A percentile compares a stretch with the other conserved stretches of the same genome.
phyloP scores from a whole-genome alignment of 2,797 vertebrate species.

The Glyptemys insculpta region DNA sequence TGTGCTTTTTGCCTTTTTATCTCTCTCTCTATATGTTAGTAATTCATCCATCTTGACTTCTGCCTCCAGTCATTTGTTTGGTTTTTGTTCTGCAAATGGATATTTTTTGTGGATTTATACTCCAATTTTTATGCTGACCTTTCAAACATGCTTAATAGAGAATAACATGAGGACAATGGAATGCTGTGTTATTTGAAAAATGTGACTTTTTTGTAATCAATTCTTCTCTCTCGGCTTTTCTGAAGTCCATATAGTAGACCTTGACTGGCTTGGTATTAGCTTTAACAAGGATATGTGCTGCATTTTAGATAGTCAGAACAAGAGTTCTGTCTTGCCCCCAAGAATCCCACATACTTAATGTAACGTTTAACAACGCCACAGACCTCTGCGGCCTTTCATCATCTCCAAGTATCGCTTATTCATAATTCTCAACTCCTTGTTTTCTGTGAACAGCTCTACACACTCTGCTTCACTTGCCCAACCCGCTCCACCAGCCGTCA shows the following conservation, averaged over 20 bases:
- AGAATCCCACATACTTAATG: background rate
- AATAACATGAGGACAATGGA: background rate
- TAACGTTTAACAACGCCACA: background rate
- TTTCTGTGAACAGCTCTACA: background rate
- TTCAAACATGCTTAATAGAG: background rate
- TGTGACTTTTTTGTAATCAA: constrained; percentile 12
- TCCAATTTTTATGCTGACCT: background rate
- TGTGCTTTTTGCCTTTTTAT: rapidly evolving
- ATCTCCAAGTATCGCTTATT: background rate
- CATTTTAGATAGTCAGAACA: background rate
- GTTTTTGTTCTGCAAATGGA: background rate
- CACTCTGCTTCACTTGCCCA: background rate
- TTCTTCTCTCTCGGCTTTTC: background rate
- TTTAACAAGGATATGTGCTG: background rate
- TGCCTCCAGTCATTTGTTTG: background rate
- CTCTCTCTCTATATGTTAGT: rapidly evolving
- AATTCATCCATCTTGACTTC: background rate
- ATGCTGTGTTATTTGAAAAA: background rate
- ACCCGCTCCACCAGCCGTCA: background rate
- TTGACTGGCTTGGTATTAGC: background rate
- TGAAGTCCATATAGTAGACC: background rate
- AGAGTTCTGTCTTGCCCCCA: background rate
- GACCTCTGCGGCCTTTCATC: background rate
- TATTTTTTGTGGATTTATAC: background rate
- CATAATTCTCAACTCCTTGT: background rate